Evolutionary conservation across 2,797 vertebrate species (phyloP).

Genomic region (Numenius phaeopus): DNA sequence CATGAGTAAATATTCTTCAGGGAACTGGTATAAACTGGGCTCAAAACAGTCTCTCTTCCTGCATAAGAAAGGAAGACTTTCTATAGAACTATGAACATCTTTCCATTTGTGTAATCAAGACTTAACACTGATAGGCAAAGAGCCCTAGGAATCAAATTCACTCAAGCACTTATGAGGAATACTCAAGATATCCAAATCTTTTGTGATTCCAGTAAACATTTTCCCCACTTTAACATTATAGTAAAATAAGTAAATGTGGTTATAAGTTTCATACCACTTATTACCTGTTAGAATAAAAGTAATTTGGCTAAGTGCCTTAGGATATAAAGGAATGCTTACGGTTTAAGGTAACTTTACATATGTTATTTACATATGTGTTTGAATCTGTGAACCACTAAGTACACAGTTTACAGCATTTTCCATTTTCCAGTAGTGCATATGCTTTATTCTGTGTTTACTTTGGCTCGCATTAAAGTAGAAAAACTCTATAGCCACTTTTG

Average conservation of each 20-base stretch:
- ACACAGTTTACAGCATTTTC: background rate
- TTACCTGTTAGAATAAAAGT: background rate
- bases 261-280: background rate
- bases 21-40: background rate
- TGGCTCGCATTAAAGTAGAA: background rate
- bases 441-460: constrained; percentile 21
- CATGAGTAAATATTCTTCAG: background rate
- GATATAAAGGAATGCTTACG: background rate
- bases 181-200: background rate
- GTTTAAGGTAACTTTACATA: constrained; percentile 14
- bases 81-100: background rate
- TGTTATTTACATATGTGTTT: background rate
- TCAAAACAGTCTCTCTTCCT: background rate
- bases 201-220: background rate
- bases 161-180: background rate
- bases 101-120: background rate
- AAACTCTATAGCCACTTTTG: background rate
- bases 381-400: background rate
- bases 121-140: background rate
- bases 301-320: background rate
- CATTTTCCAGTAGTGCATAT: background rate
- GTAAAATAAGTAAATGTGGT: background rate
- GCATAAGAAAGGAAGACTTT: background rate
- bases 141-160: background rate
- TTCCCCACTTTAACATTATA: background rate